A percentile compares a stretch with the other conserved stretches of the same genome.
Evolutionary conservation across 2,113 vertebrate species (phyloP).

Genomic region (Cercocebus atys): DNA sequence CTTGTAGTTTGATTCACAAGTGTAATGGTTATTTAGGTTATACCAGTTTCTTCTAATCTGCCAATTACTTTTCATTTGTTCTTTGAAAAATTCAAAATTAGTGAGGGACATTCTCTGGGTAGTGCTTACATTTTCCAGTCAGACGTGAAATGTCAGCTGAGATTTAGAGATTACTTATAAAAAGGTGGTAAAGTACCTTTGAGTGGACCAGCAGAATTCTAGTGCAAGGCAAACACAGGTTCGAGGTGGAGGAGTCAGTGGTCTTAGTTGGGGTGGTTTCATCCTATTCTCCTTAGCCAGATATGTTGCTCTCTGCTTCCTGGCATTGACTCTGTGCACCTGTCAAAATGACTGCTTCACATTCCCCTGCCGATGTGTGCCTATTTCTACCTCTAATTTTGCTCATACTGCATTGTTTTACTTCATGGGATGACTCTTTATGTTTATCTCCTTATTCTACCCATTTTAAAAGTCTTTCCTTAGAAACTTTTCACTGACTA

Average conservation of each 20-base stretch:
- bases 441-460: background rate
- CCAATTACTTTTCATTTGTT: slow-evolving; percentile 32
- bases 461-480: background rate
- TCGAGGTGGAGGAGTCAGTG: background rate
- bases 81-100: slow-evolving; percentile 53
- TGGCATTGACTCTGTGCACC: background rate
- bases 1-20: slow-evolving; percentile 26
- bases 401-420: background rate
- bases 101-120: background rate
- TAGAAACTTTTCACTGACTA: background rate
- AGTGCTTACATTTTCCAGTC: slow-evolving; percentile 15
- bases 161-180: slow-evolving; percentile 53
- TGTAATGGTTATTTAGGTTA: slow-evolving; percentile 17
- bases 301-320: background rate
- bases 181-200: background rate
- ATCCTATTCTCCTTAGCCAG: background rate
- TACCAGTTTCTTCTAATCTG: slow-evolving; percentile 14
- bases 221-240: background rate
- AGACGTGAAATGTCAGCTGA: slow-evolving; percentile 30
- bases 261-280: background rate
- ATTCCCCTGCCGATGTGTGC: background rate
- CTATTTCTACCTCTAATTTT: background rate
- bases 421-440: background rate
- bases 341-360: background rate
- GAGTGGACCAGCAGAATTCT: background rate